Evolutionary conservation across 2,113 vertebrate genomes (phyloP).

Genomic region (Stercorarius parasiticus): DNA sequence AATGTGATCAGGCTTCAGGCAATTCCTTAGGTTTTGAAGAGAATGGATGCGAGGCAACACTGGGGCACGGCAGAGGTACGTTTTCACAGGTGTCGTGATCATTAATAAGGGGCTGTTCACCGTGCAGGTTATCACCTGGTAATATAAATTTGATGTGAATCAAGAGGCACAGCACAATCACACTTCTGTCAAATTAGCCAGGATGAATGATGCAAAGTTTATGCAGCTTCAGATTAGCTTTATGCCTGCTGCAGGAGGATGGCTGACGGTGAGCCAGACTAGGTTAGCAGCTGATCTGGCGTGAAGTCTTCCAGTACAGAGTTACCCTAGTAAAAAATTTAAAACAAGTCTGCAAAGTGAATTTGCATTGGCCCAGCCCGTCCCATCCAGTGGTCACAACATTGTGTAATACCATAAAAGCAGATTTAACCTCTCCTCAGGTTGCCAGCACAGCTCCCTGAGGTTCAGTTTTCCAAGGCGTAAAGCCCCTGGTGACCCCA

Average conservation of each 20-base stretch:
- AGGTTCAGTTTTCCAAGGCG: not conserved
- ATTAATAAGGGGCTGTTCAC: not conserved
- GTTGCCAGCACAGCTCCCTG: not conserved
- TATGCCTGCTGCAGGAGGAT: slow-evolving; percentile 35
- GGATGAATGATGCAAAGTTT: slow-evolving; percentile 44
- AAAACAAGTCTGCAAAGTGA: not conserved
- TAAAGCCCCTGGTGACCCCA: not conserved
- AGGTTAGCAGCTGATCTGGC: slow-evolving; percentile 41
- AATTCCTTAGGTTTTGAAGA: not conserved
- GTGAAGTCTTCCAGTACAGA: not conserved
- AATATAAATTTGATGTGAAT: slow-evolving; percentile 3
- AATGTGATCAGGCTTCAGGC: not conserved
- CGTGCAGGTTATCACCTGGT: not conserved
- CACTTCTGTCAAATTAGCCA: slow-evolving; percentile 43
- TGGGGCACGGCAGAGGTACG: not conserved
- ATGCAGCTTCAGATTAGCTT: slow-evolving; percentile 44
- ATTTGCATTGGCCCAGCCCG: not conserved
- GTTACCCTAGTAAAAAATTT: not conserved
- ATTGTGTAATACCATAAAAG: not conserved
- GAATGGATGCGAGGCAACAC: not conserved
- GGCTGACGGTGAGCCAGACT: slow-evolving; percentile 32
- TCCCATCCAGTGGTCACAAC: not conserved
- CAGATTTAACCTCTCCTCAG: not conserved
- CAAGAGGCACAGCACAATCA: not conserved
- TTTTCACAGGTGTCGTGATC: not conserved